These are phyloP conservation scores for Odontamblyopus rebecca DNA, from an alignment of 2,797 vertebrate species.

Conservation along the genomic window DNA sequence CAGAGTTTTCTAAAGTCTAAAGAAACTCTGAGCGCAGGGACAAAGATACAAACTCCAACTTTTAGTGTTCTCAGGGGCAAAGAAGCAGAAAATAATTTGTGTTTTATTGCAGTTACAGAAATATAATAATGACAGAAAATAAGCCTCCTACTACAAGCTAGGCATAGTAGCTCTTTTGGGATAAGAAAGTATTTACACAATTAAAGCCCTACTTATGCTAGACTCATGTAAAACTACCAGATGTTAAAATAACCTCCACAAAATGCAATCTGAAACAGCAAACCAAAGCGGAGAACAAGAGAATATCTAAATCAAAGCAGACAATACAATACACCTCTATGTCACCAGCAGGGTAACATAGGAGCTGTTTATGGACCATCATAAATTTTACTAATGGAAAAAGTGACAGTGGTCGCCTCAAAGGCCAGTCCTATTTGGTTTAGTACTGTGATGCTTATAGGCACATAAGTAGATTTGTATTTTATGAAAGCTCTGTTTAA, in stretches of 20 bases:
- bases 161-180: not conserved
- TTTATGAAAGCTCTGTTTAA: not conserved
- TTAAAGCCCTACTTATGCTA: not conserved
- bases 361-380: conserved; percentile 20
- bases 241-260: not conserved
- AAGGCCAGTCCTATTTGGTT: not conserved
- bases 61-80: not conserved
- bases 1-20: not conserved
- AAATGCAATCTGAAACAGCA: conserved; percentile 1
- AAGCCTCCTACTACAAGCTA: conserved; percentile 11
- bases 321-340: conserved; percentile 17
- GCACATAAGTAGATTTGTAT: not conserved
- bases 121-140: not conserved
- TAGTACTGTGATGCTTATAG: not conserved
- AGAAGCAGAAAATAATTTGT: not conserved
- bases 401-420: not conserved
- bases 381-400: conserved; percentile 11
- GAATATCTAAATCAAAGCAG: not conserved
- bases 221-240: not conserved
- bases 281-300: conserved; percentile 23
- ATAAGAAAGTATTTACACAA: not conserved
- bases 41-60: not conserved
- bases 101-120: not conserved
- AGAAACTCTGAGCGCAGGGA: not conserved
- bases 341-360: conserved; percentile 10